These are phyloP conservation scores for Cromileptes altivelis DNA, from an alignment of 2,113 vertebrate species.

Conservation along the genomic window DNA sequence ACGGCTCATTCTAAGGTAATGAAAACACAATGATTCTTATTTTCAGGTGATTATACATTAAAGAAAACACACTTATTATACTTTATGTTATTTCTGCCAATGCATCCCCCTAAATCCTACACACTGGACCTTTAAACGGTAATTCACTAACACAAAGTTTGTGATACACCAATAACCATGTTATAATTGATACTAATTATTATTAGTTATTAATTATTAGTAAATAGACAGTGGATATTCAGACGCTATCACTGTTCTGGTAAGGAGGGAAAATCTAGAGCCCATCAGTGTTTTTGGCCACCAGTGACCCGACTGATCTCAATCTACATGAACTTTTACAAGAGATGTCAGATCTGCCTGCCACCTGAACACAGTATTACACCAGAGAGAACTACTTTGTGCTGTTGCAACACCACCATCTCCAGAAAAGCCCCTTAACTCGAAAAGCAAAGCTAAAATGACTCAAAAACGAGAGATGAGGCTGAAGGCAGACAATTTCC, in stretches of 20 bases:
- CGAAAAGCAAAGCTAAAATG: constrained; percentile 24
- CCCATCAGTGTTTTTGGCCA: neutral
- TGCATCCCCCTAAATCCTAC: too few relatives aligned
- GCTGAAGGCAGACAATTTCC: constrained; percentile 40
- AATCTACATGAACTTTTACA: neutral
- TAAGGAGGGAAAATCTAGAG: neutral
- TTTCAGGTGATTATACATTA: too few relatives aligned
- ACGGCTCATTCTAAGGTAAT: too few relatives aligned
- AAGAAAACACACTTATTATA: too few relatives aligned
- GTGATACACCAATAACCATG: neutral
- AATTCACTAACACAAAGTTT: neutral
- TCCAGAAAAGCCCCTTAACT: constrained; percentile 13
- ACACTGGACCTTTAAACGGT: too few relatives aligned
- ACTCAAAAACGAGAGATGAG: neutral
- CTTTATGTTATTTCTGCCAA: too few relatives aligned
- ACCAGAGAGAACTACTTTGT: constrained; percentile 3
- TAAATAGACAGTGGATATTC: neutral
- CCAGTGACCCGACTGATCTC: neutral
- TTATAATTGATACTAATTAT: neutral
- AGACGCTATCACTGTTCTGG: neutral
- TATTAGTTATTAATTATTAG: too few relatives aligned
- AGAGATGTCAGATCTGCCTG: neutral
- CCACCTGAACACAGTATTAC: neutral
- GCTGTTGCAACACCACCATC: constrained; percentile 6
- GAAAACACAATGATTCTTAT: too few relatives aligned